phyloP scores from a whole-genome alignment of 2,888 invertebrate genomes.

The Nineta flava region DNA sequence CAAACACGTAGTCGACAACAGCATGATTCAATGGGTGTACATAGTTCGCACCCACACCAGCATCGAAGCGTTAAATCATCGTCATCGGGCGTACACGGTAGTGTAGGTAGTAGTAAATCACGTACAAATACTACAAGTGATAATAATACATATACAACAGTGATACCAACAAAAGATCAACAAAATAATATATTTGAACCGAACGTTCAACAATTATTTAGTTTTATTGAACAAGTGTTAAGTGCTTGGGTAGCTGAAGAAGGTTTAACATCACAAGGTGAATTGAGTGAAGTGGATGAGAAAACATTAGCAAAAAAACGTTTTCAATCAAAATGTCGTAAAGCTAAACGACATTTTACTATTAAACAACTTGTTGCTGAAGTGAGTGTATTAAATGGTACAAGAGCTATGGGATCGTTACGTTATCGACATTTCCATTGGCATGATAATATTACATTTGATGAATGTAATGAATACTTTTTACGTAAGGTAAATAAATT shows the following conservation, averaged over 20 bases:
- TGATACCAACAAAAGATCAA: no score
- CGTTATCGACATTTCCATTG: constrained; percentile 67
- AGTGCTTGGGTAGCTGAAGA: constrained; percentile 65
- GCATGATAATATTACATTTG: constrained; percentile 71
- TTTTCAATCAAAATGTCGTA: constrained; percentile 43
- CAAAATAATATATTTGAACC: constrained; percentile 41
- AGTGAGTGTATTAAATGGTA: constrained; percentile 50
- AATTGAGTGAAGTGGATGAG: constrained; percentile 58
- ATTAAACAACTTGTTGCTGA: constrained; percentile 52
- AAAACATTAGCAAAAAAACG: constrained; percentile 40
- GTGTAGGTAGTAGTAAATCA: constrained; percentile 35
- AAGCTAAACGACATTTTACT: constrained; percentile 44
- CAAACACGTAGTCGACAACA: constrained; percentile 12
- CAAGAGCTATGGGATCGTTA: constrained; percentile 45
- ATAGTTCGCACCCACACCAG: constrained; percentile 18
- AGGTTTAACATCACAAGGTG: constrained; percentile 54
- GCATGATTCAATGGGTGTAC: no score
- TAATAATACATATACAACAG: no score
- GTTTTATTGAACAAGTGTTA: constrained; percentile 63
- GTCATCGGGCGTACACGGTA: constrained; percentile 14
- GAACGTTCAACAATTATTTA: constrained; percentile 65
- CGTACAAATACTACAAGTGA: constrained; percentile 10
- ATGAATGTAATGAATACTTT: constrained; percentile 78
- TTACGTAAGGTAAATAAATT: constrained; percentile 54
- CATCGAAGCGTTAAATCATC: constrained; percentile 10